Evolutionary conservation across 2,888 invertebrate genomes (phyloP).

Genomic region (Hypolimnas misippus): DNA sequence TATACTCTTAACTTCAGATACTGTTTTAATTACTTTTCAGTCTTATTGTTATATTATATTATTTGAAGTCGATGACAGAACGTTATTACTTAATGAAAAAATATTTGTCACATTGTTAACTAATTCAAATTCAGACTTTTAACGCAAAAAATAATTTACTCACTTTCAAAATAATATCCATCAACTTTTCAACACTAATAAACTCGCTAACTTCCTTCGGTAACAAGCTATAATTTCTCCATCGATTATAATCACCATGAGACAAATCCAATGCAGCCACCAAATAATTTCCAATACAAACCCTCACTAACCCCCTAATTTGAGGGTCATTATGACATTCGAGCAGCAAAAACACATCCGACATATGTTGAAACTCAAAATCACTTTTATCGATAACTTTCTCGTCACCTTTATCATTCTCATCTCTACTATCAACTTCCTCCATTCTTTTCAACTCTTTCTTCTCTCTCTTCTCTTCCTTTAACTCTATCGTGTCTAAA

Average conservation of each 20-base stretch:
- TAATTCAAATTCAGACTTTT: too few relatives aligned
- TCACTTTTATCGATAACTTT: conserved; percentile 43
- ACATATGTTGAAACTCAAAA: conserved; percentile 85
- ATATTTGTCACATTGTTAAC: too few relatives aligned
- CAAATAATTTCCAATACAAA: conserved; percentile 88
- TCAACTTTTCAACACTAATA: conserved; percentile 75
- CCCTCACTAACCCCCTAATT: conserved; percentile 88
- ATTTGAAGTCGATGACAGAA: too few relatives aligned
- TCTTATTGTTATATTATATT: too few relatives aligned
- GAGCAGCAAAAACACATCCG: conserved; percentile 87
- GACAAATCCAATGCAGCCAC: conserved; percentile 83
- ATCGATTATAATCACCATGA: conserved; percentile 81
- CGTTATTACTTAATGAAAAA: too few relatives aligned
- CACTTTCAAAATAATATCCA: conserved; percentile 84
- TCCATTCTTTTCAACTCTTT: conserved; percentile 56
- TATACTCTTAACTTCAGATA: too few relatives aligned
- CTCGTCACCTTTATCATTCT: conserved; percentile 30
- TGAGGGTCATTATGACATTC: conserved; percentile 92
- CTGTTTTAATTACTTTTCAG: too few relatives aligned
- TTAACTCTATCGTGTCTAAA: conserved; percentile 49
- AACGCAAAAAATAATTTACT: too few relatives aligned
- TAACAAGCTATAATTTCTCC: conserved; percentile 68
- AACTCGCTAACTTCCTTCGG: conserved; percentile 66
- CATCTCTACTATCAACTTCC: conserved; percentile 55
- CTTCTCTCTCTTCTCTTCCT: conserved; percentile 46